Evolutionary conservation across 1,140 invertebrate genomes (phyloP).

Genomic region (Nilaparvata lugens): DNA sequence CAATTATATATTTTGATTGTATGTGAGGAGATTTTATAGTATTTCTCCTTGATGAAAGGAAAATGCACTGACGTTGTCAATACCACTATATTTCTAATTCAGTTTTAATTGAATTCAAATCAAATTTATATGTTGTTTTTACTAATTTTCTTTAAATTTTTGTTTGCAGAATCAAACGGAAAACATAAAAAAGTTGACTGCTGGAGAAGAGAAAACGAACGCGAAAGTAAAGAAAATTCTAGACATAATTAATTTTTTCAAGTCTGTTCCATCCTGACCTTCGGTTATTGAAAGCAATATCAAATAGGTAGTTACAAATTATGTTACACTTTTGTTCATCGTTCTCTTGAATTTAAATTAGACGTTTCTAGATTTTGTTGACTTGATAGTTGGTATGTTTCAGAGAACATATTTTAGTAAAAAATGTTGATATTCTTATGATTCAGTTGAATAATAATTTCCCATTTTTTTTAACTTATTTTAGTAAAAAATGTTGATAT

Average conservation of each 20-base stretch:
- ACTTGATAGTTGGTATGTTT: no score
- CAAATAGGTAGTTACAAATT: not conserved
- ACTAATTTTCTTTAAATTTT: not conserved
- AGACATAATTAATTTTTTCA: not conserved
- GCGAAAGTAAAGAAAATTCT: not conserved
- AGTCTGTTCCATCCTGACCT: not conserved
- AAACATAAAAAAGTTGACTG: constrained; percentile 1
- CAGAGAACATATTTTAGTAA: no score
- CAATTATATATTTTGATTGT: not conserved
- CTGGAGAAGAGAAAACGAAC: not conserved
- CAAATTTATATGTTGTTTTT: not conserved
- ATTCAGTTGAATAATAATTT: no score
- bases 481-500: no score
- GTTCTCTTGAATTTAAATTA: no score
- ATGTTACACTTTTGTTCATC: no score
- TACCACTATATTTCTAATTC: not conserved
- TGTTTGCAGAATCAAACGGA: not conserved
- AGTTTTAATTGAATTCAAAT: not conserved
- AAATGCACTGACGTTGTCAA: no score
- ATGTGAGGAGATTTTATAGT: not conserved
- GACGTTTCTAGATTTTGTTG: no score
- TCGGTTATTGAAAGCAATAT: not conserved
- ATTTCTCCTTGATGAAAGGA: not conserved
- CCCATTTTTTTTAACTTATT: no score
- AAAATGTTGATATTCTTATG: no score